Conservation (phyloP, 2,888 invertebrate genomes). For the Coleophora deauratella region DNA sequence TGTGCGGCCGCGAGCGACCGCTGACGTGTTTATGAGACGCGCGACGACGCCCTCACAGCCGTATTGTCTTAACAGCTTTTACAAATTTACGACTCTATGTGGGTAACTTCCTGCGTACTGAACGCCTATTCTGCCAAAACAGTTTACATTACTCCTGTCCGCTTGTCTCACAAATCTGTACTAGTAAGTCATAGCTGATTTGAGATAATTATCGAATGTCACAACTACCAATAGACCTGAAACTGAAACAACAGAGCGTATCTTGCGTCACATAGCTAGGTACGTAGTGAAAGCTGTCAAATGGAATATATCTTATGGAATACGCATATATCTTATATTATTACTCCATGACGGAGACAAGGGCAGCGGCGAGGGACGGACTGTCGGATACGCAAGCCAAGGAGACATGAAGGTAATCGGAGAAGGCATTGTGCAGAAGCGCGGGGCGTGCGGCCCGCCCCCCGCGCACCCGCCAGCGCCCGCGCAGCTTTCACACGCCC, state of each 20-base stretch:
- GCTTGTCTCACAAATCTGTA: no score
- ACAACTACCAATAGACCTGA: no score
- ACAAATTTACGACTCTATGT: slow-evolving; percentile 51
- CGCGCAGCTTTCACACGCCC: slow-evolving; percentile 62
- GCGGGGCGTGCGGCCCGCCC: slow-evolving; percentile 58
- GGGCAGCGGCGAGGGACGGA: slow-evolving; percentile 34
- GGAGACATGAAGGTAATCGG: slow-evolving; percentile 65
- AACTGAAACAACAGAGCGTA: no score
- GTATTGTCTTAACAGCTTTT: slow-evolving; percentile 63
- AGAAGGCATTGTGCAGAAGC: slow-evolving; percentile 68
- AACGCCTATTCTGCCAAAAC: not conserved
- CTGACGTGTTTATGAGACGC: slow-evolving; percentile 63
- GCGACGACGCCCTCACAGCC: slow-evolving; percentile 48
- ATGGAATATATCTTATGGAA: no score
- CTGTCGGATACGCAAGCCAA: slow-evolving; percentile 55
- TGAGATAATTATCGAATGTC: no score
- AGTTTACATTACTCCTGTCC: no score
- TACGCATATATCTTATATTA: no score
- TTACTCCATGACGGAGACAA: slow-evolving; percentile 31
- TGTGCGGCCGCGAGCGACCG: slow-evolving; percentile 51
- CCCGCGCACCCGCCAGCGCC: slow-evolving; percentile 19
- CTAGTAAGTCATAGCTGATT: no score
- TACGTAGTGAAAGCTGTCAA: slow-evolving; percentile 56
- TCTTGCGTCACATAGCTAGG: no score
- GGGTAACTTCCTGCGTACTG: slow-evolving; percentile 33